Evolutionary conservation across 2,797 vertebrate species (phyloP).

Genomic region (Allobates femoralis): DNA sequence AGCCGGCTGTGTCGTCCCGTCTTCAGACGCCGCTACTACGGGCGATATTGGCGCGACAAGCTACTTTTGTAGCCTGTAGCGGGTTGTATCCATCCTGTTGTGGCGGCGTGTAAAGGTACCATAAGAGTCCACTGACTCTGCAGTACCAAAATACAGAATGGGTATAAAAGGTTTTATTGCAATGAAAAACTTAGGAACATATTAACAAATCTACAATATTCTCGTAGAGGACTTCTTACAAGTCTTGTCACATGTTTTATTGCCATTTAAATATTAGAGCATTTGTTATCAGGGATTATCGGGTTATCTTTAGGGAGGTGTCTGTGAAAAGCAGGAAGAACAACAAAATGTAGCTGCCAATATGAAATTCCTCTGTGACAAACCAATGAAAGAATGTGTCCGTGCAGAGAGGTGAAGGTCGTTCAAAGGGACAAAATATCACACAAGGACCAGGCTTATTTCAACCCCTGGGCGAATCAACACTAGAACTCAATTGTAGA

Average conservation of each 20-base stretch:
- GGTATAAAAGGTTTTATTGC: too few relatives aligned
- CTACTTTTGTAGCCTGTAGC: too few relatives aligned
- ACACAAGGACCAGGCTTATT: not conserved
- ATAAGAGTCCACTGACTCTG: too few relatives aligned
- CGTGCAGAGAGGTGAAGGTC: constrained; percentile 4
- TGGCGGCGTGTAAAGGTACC: too few relatives aligned
- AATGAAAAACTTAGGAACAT: not conserved
- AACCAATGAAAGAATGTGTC: constrained; percentile 26
- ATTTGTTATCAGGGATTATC: constrained; percentile 10
- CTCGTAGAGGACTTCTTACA: not conserved
- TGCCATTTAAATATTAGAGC: not conserved
- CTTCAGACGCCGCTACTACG: too few relatives aligned
- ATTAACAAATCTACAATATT: not conserved
- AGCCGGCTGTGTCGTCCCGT: too few relatives aligned
- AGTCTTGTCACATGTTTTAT: not conserved
- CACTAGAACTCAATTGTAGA: not conserved
- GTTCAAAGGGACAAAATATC: not conserved
- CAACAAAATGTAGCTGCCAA: constrained; percentile 5
- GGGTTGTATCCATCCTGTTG: too few relatives aligned
- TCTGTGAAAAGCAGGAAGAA: constrained; percentile 11
- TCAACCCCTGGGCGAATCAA: not conserved
- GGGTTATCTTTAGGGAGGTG: constrained; percentile 20
- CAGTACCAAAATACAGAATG: too few relatives aligned
- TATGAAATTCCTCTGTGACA: constrained; percentile 31
- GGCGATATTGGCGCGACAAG: too few relatives aligned